A percentile compares a stretch with the other conserved stretches of the same genome.
These are phyloP conservation scores for Danionella dracula DNA, from an alignment of 2,797 vertebrate genomes.

Conservation along the genomic window DNA sequence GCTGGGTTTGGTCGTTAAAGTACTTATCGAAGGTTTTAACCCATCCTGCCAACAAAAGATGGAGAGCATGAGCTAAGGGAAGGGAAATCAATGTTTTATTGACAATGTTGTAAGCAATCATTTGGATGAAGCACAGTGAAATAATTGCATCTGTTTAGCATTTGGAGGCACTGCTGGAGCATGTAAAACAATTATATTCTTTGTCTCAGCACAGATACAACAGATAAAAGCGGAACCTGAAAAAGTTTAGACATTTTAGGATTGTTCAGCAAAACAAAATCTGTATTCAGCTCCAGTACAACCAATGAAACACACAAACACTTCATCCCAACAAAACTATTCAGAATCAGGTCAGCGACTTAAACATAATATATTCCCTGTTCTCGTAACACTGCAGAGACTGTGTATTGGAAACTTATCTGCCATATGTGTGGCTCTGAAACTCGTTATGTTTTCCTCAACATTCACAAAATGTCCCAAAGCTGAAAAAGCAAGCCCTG, in stretches of 20 bases:
- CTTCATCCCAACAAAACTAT: not conserved
- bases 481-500: not conserved
- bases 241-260: slow-evolving; percentile 1
- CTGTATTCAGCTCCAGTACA: not conserved
- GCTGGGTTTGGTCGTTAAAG: slow-evolving; percentile 92
- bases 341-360: slow-evolving; percentile 6
- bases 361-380: not conserved
- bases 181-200: not conserved
- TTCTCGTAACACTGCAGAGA: not conserved
- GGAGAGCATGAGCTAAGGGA: not conserved
- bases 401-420: not conserved
- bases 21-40: slow-evolving; percentile 99
- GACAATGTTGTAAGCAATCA: too few species aligned
- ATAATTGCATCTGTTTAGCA: slow-evolving; percentile 12
- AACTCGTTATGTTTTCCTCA: slow-evolving; percentile 9
- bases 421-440: not conserved
- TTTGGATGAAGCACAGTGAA: too few species aligned
- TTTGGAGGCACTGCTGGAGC: not conserved
- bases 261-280: not conserved
- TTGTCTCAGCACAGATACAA: slow-evolving; percentile 21
- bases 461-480: slow-evolving; percentile 4
- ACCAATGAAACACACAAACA: not conserved
- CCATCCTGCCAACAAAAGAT: slow-evolving; percentile 76
- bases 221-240: not conserved
- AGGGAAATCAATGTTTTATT: too few species aligned